phyloP scores from a whole-genome alignment of 2,113 vertebrate genomes.

The Mustela nigripes region DNA sequence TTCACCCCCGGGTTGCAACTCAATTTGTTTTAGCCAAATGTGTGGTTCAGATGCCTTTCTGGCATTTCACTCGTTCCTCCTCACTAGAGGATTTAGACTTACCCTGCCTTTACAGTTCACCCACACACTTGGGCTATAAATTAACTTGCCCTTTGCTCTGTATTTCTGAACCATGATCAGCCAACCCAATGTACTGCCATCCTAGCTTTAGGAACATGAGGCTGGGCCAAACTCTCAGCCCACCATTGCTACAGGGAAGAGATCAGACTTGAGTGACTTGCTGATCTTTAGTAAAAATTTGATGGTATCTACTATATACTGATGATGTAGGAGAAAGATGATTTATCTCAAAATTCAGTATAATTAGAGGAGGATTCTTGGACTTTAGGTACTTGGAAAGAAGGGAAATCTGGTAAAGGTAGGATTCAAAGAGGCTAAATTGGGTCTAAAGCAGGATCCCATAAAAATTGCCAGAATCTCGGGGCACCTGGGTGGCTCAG shows the following conservation, averaged over 20 bases:
- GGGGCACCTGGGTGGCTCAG: too few species aligned
- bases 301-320: not conserved
- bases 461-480: not conserved
- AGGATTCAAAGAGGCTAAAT: not conserved
- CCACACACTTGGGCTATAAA: not conserved
- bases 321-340: not conserved
- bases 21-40: not conserved
- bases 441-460: not conserved
- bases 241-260: not conserved
- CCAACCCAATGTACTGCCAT: not conserved
- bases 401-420: not conserved
- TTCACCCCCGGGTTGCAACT: not conserved
- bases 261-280: not conserved
- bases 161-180: not conserved
- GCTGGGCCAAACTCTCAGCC: not conserved
- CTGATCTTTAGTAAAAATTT: not conserved
- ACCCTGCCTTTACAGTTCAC: not conserved
- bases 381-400: not conserved
- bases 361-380: not conserved
- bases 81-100: not conserved
- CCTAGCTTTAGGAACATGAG: not conserved
- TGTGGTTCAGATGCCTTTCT: not conserved
- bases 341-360: not conserved
- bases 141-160: not conserved
- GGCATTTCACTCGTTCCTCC: not conserved